Conservation (phyloP, 2,888 invertebrate species). For the Heterodera filipjevi region DNA sequence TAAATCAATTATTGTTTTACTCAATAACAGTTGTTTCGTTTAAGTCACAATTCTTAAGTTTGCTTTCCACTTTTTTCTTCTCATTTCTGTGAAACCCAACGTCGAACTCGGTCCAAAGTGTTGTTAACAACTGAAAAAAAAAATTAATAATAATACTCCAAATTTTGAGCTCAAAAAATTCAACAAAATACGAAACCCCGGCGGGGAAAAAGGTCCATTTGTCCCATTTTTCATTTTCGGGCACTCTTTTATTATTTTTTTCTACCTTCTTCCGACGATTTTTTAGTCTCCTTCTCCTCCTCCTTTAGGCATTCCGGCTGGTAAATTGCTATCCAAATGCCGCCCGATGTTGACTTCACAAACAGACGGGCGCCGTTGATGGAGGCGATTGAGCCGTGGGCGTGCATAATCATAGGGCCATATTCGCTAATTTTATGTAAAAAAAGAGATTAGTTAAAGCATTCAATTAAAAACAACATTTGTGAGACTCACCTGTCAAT, state of each 20-base stretch:
- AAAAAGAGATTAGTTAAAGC: not conserved
- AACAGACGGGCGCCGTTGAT: slow-evolving; percentile 9
- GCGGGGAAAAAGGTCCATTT: too few relatives aligned
- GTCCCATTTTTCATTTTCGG: too few relatives aligned
- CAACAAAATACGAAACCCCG: not conserved
- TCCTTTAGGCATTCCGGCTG: not conserved
- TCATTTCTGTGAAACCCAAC: not conserved
- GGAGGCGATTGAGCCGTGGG: slow-evolving; percentile 2
- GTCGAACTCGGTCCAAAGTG: not conserved
- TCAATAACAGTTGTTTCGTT: too few relatives aligned
- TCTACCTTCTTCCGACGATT: not conserved
- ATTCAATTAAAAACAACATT: not conserved
- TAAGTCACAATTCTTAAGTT: not conserved
- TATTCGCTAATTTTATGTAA: not conserved
- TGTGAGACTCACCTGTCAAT: not conserved
- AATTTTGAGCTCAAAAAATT: not conserved
- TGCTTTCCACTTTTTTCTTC: not conserved
- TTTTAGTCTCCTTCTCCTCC: not conserved
- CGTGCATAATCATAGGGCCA: slow-evolving; percentile 13
- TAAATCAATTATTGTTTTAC: not conserved
- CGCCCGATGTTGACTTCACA: not conserved
- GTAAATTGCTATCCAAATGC: slow-evolving; percentile 14
- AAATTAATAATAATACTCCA: not conserved
- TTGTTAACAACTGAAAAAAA: not conserved
- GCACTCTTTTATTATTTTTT: not conserved